phyloP scores from a whole-genome alignment of 1,140 invertebrate genomes.

The Macrocentrus cingulum region DNA sequence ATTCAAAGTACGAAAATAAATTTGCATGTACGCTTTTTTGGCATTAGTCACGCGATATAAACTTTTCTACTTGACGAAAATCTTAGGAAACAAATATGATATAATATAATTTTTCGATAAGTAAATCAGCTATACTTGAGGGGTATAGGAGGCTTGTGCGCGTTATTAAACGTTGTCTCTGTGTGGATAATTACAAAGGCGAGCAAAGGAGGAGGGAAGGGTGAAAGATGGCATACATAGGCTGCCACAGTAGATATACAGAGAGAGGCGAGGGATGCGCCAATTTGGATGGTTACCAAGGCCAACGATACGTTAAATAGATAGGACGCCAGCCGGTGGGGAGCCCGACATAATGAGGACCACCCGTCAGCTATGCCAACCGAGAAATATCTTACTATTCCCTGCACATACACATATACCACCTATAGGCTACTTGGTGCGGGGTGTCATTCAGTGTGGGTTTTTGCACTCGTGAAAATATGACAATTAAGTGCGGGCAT shows the following conservation, averaged over 20 bases:
- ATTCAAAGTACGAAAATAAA: too few species aligned
- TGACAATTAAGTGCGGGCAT: too few species aligned
- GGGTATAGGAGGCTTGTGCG: neutral
- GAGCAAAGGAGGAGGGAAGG: slow-evolving; percentile 36
- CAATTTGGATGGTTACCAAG: slow-evolving; percentile 60
- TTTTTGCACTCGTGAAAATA: too few species aligned
- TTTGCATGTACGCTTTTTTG: too few species aligned
- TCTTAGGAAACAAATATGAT: too few species aligned
- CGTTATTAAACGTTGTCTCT: slow-evolving; percentile 49
- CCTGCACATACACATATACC: slow-evolving; percentile 37
- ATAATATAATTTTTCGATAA: neutral
- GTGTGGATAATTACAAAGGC: slow-evolving; percentile 50
- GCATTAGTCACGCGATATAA: too few species aligned
- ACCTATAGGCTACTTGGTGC: slow-evolving; percentile 1
- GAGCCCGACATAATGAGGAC: slow-evolving; percentile 57
- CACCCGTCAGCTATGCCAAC: slow-evolving; percentile 48
- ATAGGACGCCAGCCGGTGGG: slow-evolving; percentile 52
- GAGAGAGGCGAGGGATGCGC: slow-evolving; percentile 42
- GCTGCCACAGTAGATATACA: slow-evolving; percentile 5
- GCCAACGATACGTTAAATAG: slow-evolving; percentile 61
- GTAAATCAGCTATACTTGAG: neutral
- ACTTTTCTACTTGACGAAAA: too few species aligned
- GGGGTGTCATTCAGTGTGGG: too few species aligned
- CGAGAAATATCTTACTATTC: slow-evolving; percentile 37
- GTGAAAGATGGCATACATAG: neutral